Evolutionary conservation across 2,797 vertebrate genomes (phyloP).

Genomic region (Melopsittacus undulatus): DNA sequence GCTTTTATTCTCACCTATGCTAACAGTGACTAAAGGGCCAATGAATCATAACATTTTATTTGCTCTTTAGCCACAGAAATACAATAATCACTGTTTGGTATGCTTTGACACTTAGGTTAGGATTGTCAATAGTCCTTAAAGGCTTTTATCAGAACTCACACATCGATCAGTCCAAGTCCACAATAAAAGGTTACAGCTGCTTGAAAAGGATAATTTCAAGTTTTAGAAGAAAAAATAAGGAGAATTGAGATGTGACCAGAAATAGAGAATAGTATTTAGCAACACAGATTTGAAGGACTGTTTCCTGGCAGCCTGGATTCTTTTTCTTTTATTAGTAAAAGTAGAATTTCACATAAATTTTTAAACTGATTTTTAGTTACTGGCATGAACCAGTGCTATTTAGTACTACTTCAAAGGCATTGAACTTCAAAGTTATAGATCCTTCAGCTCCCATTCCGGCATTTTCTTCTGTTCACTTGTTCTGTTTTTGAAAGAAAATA

Average conservation of each 20-base stretch:
- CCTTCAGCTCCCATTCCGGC: not conserved
- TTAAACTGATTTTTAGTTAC: not conserved
- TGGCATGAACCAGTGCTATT: not conserved
- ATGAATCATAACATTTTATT: not conserved
- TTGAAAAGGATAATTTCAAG: not conserved
- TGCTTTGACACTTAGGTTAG: not conserved
- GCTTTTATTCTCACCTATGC: not conserved
- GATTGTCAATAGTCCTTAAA: not conserved
- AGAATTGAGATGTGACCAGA: not conserved
- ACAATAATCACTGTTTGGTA: not conserved
- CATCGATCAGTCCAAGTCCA: not conserved
- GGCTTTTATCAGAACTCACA: not conserved
- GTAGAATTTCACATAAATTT: not conserved
- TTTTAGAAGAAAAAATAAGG: not conserved
- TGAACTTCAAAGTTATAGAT: not conserved
- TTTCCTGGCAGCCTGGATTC: not conserved
- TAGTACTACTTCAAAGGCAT: constrained; percentile 6
- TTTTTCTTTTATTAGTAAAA: not conserved
- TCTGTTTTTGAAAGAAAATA: not conserved
- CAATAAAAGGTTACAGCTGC: not conserved
- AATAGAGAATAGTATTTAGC: not conserved
- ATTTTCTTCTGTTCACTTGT: not conserved
- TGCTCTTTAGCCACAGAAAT: not conserved
- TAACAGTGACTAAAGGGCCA: not conserved
- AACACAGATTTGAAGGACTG: not conserved